Evolutionary conservation across 2,888 invertebrate species (phyloP).

Genomic region (Chesias legatella): DNA sequence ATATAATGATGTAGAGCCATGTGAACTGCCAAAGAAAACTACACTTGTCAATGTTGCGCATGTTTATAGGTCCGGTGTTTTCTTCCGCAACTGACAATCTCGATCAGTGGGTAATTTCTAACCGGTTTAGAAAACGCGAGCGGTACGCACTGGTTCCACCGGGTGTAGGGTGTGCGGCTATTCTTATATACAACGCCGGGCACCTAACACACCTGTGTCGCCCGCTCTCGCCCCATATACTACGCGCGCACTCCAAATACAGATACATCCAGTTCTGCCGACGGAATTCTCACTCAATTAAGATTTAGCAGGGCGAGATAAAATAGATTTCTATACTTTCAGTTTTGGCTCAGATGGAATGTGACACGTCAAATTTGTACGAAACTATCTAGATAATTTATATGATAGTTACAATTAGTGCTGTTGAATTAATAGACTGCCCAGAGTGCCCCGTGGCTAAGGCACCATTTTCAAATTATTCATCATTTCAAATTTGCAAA

Average conservation of each 20-base stretch:
- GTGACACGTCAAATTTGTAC: too few relatives aligned
- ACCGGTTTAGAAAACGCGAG: slow-evolving; percentile 78
- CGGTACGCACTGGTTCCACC: slow-evolving; percentile 35
- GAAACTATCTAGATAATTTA: too few relatives aligned
- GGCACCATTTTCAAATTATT: too few relatives aligned
- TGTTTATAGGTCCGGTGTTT: slow-evolving; percentile 70
- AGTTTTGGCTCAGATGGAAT: slow-evolving; percentile 3
- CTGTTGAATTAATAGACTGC: too few relatives aligned
- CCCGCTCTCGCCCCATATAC: slow-evolving; percentile 63
- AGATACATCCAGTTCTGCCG: slow-evolving; percentile 30
- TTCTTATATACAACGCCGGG: slow-evolving; percentile 40
- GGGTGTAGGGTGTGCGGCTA: slow-evolving; percentile 38
- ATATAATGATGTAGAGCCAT: slow-evolving; percentile 7
- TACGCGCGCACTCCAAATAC: slow-evolving; percentile 39
- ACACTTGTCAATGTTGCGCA: slow-evolving; percentile 48
- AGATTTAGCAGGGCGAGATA: slow-evolving; percentile 17
- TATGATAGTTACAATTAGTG: too few relatives aligned
- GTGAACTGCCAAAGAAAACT: slow-evolving; percentile 54
- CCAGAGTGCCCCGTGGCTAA: too few relatives aligned
- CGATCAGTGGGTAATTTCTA: slow-evolving; percentile 79
- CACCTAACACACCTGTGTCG: slow-evolving; percentile 31
- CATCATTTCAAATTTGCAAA: too few relatives aligned
- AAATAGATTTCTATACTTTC: slow-evolving; percentile 19
- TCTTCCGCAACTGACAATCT: slow-evolving; percentile 75
- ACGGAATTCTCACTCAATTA: slow-evolving; percentile 26